Evolutionary conservation across 92 coral and sea anemone genomes (phyloP), one percentile per base, ranked within the genome.

Genomic region (Bergia sp.): DNA sequence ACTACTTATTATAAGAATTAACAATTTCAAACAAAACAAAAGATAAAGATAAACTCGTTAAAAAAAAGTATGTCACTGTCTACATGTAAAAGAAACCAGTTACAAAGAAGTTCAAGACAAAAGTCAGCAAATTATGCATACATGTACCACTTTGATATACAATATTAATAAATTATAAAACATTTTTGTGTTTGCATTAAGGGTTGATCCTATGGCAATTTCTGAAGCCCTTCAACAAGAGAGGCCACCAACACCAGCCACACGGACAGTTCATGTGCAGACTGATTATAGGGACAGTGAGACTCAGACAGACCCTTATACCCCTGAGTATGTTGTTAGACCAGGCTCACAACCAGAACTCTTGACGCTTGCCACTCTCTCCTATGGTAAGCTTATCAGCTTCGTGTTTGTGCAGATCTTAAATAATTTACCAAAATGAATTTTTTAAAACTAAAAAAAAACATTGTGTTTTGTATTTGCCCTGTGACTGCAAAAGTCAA

Each of bases 221-320:
- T 92, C 91, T 76, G 97, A 92, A 36, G 43, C 77, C 21, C 66
- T 86, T 81, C 94, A 92, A 42, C 87, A 90, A 61, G 98, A 92
- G 38, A 88, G 98, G 47, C 92, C 96, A 18, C 98, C 96, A 1
- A 97, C 99, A 2, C 99, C 99, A 69, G 96, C 97, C 7, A 97
- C 99, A 20, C 92, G 96, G 47, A 97, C 99, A 76, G 99, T 97
- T 44, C 94, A 91, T 88, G 91, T 95, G 50, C 99, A 97, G 85
- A 97, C 99, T 76, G 99, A 95, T 90, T 97, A 97, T 92, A 95
- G 99, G 84, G 99, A 97, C 78, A 93, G 99, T 91, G 99, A 97
- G 90, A 82, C 99, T 47, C 98, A 97, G 91, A 97, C 99, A 45
- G 99, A 97, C 87, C 99, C 99, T 20, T 97, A 97, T 86, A 95